Evolutionary conservation across 2,797 vertebrate genomes (phyloP).

Genomic region (Phrynocephalus forsythii): DNA sequence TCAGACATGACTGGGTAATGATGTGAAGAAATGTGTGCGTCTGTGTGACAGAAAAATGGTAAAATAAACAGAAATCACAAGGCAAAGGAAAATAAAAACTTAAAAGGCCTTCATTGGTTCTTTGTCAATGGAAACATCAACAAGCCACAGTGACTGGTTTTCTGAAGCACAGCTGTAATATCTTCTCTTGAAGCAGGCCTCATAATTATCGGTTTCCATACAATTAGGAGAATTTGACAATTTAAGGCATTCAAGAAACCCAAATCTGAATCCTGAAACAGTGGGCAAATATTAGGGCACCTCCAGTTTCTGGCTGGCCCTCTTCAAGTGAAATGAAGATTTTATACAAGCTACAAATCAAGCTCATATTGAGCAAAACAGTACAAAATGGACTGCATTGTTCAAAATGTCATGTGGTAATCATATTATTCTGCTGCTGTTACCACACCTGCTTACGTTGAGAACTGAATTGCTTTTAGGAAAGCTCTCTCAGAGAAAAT

Average conservation of each 20-base stretch:
- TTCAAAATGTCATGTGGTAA: background rate
- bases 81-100: background rate
- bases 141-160: accelerated
- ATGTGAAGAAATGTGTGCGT: slow-evolving; percentile 90
- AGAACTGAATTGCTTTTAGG: background rate
- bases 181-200: background rate
- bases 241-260: slow-evolving; percentile 1
- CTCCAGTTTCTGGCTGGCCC: background rate
- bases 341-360: background rate
- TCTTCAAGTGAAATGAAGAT: background rate
- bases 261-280: background rate
- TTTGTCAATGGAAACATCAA: accelerated
- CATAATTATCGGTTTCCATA: background rate
- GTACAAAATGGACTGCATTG: background rate
- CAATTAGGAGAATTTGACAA: background rate
- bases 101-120: too few species aligned
- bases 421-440: background rate
- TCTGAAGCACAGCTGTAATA: accelerated
- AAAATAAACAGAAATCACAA: slow-evolving; percentile 19
- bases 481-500: background rate
- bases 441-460: background rate
- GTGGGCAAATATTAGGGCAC: background rate
- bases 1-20: slow-evolving; percentile 94
- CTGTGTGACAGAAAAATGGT: slow-evolving; percentile 80
- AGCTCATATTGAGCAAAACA: background rate